Percentiles rank a stretch among this genome's conserved stretches.
Evolutionary conservation across 2,888 invertebrate species (phyloP).

Genomic region (Nowickia ferox): DNA sequence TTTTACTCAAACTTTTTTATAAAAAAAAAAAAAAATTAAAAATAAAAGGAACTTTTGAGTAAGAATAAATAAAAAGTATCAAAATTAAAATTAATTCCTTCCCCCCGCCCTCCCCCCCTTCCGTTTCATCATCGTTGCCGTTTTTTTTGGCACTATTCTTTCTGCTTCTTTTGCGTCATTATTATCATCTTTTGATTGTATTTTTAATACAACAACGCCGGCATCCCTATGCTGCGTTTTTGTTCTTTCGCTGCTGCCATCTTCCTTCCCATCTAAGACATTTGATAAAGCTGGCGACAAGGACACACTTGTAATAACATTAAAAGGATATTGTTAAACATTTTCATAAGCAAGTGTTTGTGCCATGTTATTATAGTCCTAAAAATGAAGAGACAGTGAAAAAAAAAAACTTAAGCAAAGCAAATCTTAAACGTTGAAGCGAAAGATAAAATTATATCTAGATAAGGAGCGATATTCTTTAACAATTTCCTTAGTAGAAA

Average conservation of each 20-base stretch:
- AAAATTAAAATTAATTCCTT: conserved; percentile 4
- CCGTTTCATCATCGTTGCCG: background rate
- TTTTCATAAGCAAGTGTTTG: conserved; percentile 79
- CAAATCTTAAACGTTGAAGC: conserved; percentile 24
- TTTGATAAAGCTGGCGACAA: conserved; percentile 81
- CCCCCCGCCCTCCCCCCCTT: conserved; percentile 53
- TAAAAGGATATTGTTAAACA: conserved; percentile 82
- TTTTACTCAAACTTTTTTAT: background rate
- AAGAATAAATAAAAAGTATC: conserved; percentile 43
- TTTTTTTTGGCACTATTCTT: conserved; percentile 16
- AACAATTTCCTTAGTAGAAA: background rate
- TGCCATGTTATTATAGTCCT: conserved; percentile 72
- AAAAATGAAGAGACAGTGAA: conserved; percentile 25
- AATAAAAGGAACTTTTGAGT: conserved; percentile 7
- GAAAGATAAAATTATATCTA: conserved; percentile 19
- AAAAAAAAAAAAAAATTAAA: background rate
- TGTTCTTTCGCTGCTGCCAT: conserved; percentile 34
- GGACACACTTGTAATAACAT: conserved; percentile 81
- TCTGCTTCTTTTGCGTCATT: conserved; percentile 26
- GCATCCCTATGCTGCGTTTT: conserved; percentile 5
- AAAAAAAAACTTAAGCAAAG: conserved; percentile 19
- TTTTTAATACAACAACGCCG: conserved; percentile 21
- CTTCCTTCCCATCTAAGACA: conserved; percentile 73
- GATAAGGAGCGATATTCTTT: background rate
- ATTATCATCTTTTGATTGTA: conserved; percentile 39